Evolutionary conservation across 2,113 vertebrate genomes (phyloP).

Genomic region (Pan troglodytes): NHGRI_mPanTro3-v2.1_pri NC_072418.2:5129001-5129500

Average conservation of each 20-base stretch:
- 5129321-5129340: background rate
- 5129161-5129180: too few relatives aligned
- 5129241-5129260: too few relatives aligned
- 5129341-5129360: background rate
- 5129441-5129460: accelerated
- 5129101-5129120: too few relatives aligned
- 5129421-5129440: background rate
- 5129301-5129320: background rate
- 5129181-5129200: background rate
- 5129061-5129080: background rate
- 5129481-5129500: background rate
- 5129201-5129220: background rate
- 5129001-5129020: background rate
- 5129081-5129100: background rate
- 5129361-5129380: background rate
- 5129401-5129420: too few relatives aligned
- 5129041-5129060: background rate
- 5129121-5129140: background rate
- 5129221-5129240: background rate
- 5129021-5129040: background rate
- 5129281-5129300: background rate
- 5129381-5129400: background rate
- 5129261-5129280: background rate
- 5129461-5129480: background rate
- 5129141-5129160: background rate